A percentile compares a stretch with the other conserved stretches of the same genome.
These are phyloP conservation scores for Myiagra hebetior DNA, from an alignment of 2,113 vertebrate genomes.

Conservation along the genomic window DNA sequence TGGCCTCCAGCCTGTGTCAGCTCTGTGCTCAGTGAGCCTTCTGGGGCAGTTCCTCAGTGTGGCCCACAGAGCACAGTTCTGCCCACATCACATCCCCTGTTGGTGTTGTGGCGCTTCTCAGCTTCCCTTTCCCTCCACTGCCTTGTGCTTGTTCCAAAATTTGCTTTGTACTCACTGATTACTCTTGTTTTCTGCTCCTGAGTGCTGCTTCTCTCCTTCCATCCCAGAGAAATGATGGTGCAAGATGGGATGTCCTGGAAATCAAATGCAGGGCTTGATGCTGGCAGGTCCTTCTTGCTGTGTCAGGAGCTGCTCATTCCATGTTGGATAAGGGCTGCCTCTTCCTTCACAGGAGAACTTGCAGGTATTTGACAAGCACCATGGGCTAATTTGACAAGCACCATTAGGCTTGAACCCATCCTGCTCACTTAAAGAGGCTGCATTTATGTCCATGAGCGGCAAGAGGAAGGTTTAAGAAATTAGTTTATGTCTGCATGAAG, in stretches of 20 bases:
- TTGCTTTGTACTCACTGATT: neutral
- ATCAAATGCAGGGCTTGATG: neutral
- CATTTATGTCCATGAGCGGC: neutral
- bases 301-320: neutral
- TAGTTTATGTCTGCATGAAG: neutral
- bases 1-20: neutral
- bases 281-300: neutral
- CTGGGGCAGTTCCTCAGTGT: rapidly evolving
- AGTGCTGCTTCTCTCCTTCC: neutral
- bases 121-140: neutral
- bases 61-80: neutral
- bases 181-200: neutral
- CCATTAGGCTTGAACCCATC: neutral
- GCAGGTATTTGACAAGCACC: neutral
- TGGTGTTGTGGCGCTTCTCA: neutral
- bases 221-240: neutral
- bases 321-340: neutral
- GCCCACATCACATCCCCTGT: neutral
- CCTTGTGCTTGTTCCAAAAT: neutral
- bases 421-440: neutral
- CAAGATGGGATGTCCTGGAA: neutral
- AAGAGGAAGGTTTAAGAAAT: neutral
- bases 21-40: neutral
- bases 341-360: neutral
- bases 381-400: neutral